Base-by-base conservation (phyloP, 1,140 invertebrate genomes). In the Temnothorax longispinosus region DNA sequence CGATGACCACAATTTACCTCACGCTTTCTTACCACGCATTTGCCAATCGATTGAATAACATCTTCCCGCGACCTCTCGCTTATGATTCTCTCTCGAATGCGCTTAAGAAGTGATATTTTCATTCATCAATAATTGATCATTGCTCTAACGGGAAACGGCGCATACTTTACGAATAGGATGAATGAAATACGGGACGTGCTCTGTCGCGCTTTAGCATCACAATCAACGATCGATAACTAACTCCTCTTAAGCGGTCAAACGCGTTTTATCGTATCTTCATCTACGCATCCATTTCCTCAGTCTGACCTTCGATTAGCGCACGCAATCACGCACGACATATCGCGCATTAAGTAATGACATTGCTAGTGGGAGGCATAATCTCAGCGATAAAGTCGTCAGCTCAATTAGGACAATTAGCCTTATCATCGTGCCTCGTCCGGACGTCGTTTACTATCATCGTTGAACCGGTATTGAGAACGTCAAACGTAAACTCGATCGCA, bases 391-490 rank as follows among this genome's bases (percentile, higher is more conserved):
- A 44, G 38, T 71, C 38, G 78, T 71, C 38, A 15, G 50, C 21
- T 32, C 64, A 56, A 81, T 81, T 81, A 81, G 38, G 27, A 71
- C 38, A 52, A 81, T 71, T 81, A 81, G 64, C 10, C 50, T 71
- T 81, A 71, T 71, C 52, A 21, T 21, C 13, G 11, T n/a, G 62
- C 47, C 5, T 21, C 44, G 32, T 65, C 60, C 47, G 47, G 58
- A 27, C 3, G 38, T 50, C 58, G 44, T 50, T 15, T 15, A 6
- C 18, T 50, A 78, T 38, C 58, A n/a, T n/a, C 41, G 18, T 78
- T 21, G 11, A 50, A 80, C 47, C 21, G 21, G 62, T 56, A 69
- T 81, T 7, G 13, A 21, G n/a, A 50, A 21, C 38, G 13, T 44
- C 35, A 54, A 62, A 32, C 11, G 2, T 47, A 32, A 69, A 54